Evolutionary conservation across 2,797 vertebrate species (phyloP), one percentile per base, ranked within the genome.

Genomic region (Hozukius guyotensis): DNA sequence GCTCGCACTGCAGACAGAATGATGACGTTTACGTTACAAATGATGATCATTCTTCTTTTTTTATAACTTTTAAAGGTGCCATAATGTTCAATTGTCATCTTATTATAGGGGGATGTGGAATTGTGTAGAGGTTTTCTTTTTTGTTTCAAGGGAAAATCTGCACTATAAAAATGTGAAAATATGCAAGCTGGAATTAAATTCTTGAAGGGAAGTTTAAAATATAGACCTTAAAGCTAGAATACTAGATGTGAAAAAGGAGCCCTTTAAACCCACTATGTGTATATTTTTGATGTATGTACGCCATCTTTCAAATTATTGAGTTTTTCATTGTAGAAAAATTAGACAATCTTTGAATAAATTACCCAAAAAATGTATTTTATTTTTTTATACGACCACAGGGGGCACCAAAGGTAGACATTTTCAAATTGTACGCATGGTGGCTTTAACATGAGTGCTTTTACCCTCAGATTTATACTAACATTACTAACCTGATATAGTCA

Each of bases 21-120:
- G 29, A 56, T 77, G 11, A 52, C 4, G 6, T 78, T 78, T 42
- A 22, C 31, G 34, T n/a, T 22, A 57, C n/a, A 74, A 68, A 18
- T 46, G 5, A 76, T 68, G 11, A 67, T 20, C 4, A 11, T 22
- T 70, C 31, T n/a, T 31, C 6, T 38, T 36, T 46, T 56, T 3
- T 38, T 27, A 4, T 59, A 4, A 9, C 16, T 53, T 64, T 64
- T 24, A 55, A 74, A 36, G 22, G 68, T 82, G 25, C 12, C 29
- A 11, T 68, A 42, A 42, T 32, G n/a, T 7, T 56, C 4, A 25
- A 14, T 46, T 78, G 64, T 25, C 52, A 13, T 25, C 46, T 29
- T 46, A 25, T 38, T 36, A 67, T 16, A 31, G 32, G 25, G 32
- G 22, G 10, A 65, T 13, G 16, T 68, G 18, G 25, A 11, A 65